These are phyloP conservation scores for Brassicogethes aeneus DNA, from an alignment of 2,888 invertebrate genomes.

Conservation along the genomic window DNA sequence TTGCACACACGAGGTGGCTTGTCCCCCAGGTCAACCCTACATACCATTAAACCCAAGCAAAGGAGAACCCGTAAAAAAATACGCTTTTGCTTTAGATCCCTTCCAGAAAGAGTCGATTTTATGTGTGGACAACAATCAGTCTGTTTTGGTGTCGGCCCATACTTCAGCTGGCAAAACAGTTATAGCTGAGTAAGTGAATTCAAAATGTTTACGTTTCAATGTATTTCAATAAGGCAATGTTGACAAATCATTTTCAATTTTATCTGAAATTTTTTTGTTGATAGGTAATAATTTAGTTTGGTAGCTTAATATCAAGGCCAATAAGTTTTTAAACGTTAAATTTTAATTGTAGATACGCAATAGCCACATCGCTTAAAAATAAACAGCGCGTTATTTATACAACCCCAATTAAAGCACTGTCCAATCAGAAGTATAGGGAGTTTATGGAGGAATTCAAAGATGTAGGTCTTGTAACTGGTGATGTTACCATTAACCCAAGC, in stretches of 20 bases:
- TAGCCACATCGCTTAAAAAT: slow-evolving; percentile 85
- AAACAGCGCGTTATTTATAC: slow-evolving; percentile 99
- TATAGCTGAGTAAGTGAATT: slow-evolving; percentile 80
- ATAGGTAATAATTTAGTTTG: too few relatives aligned
- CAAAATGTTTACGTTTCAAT: background rate
- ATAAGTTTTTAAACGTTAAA: too few relatives aligned
- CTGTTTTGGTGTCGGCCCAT: slow-evolving; percentile 97
- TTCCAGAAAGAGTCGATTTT: slow-evolving; percentile 96
- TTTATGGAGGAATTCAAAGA: slow-evolving; percentile 96
- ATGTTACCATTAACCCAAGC: slow-evolving; percentile 97
- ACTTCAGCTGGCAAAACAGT: slow-evolving; percentile 99
- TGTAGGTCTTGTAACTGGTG: slow-evolving; percentile 97
- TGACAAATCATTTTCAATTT: background rate
- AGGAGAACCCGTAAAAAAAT: slow-evolving; percentile 79
- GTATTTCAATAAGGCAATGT: background rate
- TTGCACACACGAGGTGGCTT: slow-evolving; percentile 93
- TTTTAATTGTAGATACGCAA: slow-evolving; percentile 69
- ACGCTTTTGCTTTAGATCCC: slow-evolving; percentile 91
- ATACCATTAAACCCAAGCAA: slow-evolving; percentile 48
- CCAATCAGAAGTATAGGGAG: slow-evolving; percentile 98
- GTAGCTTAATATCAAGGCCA: too few relatives aligned
- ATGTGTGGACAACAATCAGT: slow-evolving; percentile 96
- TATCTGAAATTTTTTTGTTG: background rate
- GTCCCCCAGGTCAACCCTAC: slow-evolving; percentile 82
- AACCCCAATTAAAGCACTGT: slow-evolving; percentile 97